These are phyloP conservation scores for Platysteira castanea DNA, from an alignment of 2,113 vertebrate genomes.

Conservation along the genomic window DNA sequence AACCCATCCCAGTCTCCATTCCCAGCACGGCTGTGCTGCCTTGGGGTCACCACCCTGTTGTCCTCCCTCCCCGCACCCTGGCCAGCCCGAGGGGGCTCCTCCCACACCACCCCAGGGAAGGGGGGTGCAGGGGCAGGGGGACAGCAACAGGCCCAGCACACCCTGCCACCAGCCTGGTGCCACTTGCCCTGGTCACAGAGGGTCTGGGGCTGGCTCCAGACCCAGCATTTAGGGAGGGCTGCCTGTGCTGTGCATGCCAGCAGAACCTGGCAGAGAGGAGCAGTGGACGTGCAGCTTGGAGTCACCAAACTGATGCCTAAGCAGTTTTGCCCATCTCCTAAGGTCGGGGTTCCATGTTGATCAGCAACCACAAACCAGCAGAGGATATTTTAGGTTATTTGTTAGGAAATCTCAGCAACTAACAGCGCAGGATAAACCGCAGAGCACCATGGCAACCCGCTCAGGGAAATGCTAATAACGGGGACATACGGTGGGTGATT, in stretches of 20 bases:
- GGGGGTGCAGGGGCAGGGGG: background rate
- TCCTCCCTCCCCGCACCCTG: background rate
- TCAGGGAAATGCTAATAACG: conserved; percentile 43
- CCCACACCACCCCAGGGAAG: background rate
- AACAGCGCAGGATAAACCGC: conserved; percentile 24
- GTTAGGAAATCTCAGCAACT: conserved; percentile 38
- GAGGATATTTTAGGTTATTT: conserved; percentile 42
- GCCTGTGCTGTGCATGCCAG: background rate
- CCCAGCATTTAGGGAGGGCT: background rate
- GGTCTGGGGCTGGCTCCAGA: background rate
- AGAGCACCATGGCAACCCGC: conserved; percentile 46
- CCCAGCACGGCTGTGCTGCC: background rate
- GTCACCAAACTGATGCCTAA: conserved; percentile 53
- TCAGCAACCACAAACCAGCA: conserved; percentile 53
- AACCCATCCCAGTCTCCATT: background rate
- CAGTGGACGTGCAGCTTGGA: background rate
- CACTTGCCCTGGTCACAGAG: background rate
- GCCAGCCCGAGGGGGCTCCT: background rate
- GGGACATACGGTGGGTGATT: conserved; percentile 42
- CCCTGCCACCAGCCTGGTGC: background rate
- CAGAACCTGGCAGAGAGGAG: background rate
- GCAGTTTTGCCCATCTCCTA: conserved; percentile 32
- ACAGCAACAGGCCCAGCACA: background rate
- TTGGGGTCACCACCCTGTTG: background rate
- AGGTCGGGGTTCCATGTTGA: conserved; percentile 6